Evolutionary conservation across 2,888 invertebrate genomes (phyloP).

Genomic region (Euclidia mi): DNA sequence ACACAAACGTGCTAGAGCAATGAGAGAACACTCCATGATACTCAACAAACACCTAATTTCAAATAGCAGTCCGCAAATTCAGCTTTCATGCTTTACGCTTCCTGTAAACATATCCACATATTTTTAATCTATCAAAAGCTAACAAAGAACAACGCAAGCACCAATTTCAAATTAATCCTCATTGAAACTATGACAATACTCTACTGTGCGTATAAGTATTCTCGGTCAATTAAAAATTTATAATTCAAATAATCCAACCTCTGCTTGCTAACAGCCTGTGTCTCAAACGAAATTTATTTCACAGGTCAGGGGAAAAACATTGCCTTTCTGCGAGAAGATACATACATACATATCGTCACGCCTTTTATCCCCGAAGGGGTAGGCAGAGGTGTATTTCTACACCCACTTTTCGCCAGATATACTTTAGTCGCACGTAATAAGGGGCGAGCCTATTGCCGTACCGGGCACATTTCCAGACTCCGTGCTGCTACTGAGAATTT

Average conservation of each 20-base stretch:
- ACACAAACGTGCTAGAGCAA: constrained; percentile 53
- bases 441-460: no score
- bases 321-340: constrained; percentile 82
- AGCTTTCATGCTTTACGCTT: constrained; percentile 4
- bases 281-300: constrained; percentile 79
- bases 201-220: constrained; percentile 15
- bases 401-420: no score
- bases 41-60: constrained; percentile 43
- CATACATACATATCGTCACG: no score
- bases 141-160: neutral
- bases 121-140: constrained; percentile 6
- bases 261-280: constrained; percentile 63
- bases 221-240: constrained; percentile 59
- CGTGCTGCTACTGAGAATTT: no score
- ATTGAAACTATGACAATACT: constrained; percentile 24
- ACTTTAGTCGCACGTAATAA: no score
- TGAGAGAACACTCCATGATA: constrained; percentile 43
- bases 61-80: constrained; percentile 32
- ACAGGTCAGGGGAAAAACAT: constrained; percentile 80
- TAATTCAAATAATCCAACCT: constrained; percentile 64
- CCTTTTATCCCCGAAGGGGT: no score
- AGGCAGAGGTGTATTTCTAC: no score
- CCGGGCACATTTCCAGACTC: no score
- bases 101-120: no score
- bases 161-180: constrained; percentile 4